These are phyloP conservation scores for Vicugna pacos DNA, from an alignment of 2,113 vertebrate species.

Conservation along the genomic window DNA sequence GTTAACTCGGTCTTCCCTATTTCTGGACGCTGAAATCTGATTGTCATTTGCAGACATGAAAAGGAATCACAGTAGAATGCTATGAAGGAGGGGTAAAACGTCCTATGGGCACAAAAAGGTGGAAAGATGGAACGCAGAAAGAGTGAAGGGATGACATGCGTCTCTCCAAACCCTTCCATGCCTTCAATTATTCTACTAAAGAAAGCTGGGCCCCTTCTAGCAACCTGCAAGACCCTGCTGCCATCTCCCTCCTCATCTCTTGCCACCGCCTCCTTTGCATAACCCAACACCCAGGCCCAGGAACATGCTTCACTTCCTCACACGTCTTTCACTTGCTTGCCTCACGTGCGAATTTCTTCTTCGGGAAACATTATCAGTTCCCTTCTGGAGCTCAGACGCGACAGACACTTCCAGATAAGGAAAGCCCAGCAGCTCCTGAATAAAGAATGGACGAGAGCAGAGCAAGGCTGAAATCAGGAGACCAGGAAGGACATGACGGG, in stretches of 20 bases:
- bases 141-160: too few species aligned
- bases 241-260: background rate
- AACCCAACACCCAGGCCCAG: background rate
- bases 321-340: background rate
- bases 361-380: background rate
- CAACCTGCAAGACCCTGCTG: background rate
- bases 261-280: background rate
- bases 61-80: background rate
- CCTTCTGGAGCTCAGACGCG: background rate
- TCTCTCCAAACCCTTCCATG: background rate
- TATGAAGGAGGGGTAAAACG: background rate
- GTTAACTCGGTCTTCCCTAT: background rate
- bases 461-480: background rate
- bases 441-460: background rate
- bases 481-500: background rate
- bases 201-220: background rate
- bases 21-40: background rate
- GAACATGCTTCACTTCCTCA: background rate
- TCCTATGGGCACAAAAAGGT: background rate
- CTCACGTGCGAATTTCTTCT: slow-evolving; percentile 3
- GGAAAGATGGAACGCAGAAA: background rate
- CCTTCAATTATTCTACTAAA: background rate
- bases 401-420: background rate
- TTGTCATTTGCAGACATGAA: background rate
- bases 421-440: background rate